These are phyloP conservation scores for Catotricha subobsoleta DNA, from an alignment of 2,888 invertebrate species.

Conservation along the genomic window DNA sequence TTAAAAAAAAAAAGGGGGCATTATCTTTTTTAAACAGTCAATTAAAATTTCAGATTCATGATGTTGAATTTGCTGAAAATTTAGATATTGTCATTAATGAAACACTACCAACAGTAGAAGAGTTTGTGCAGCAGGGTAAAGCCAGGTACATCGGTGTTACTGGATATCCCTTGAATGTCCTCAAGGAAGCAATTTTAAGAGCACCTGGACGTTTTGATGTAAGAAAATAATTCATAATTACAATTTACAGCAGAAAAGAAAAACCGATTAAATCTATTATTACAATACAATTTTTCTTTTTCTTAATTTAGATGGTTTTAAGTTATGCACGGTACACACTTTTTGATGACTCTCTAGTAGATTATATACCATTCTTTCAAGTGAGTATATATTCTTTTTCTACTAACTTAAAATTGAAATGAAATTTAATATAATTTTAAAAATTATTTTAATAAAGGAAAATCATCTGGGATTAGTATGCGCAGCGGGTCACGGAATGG, in stretches of 20 bases:
- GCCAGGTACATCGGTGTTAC: constrained; percentile 72
- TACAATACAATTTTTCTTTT: not conserved
- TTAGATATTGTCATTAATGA: constrained; percentile 61
- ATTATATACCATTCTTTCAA: constrained; percentile 58
- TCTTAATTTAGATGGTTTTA: constrained; percentile 35
- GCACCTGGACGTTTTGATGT: constrained; percentile 30
- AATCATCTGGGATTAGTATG: constrained; percentile 61
- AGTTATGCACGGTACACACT: constrained; percentile 67
- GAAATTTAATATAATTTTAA: not conserved
- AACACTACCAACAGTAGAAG: constrained; percentile 65
- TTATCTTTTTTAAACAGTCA: not conserved
- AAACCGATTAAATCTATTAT: not conserved
- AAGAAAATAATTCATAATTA: not conserved
- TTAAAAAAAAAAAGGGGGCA: not conserved
- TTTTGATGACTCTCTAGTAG: constrained; percentile 54
- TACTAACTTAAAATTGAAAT: not conserved
- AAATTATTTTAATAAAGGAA: constrained; percentile 11
- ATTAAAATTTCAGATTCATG: constrained; percentile 57
- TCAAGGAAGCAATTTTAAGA: constrained; percentile 55
- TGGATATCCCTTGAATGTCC: constrained; percentile 59
- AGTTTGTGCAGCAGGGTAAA: constrained; percentile 51
- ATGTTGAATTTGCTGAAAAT: constrained; percentile 69
- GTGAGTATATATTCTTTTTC: constrained; percentile 28
- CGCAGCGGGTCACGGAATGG: constrained; percentile 68
- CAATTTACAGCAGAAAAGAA: not conserved